Evolutionary conservation across 2,888 invertebrate genomes (phyloP), one percentile per base, ranked within the genome.

Genomic region (Nomada goodeniana): DNA sequence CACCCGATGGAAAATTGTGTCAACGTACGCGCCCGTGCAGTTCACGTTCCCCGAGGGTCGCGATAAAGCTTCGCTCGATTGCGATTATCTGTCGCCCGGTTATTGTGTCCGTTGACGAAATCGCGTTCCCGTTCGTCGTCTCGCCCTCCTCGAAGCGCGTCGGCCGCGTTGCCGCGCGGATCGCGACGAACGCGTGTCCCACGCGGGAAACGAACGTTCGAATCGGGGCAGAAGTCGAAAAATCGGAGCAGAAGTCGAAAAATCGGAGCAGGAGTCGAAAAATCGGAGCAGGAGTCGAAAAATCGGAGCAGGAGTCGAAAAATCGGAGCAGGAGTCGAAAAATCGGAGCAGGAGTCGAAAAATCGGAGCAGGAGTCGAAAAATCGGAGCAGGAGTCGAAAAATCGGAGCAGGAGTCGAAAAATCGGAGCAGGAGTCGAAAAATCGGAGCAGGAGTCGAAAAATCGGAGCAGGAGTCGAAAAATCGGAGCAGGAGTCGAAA

Each of bases 171-270:
- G 67, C 29, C 55, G 15, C 20, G 73, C 47, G 69, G 20, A 23
- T 57, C 55, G 50, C 20, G 78, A 57, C 69, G 75, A 70, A 71
- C 53, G 63, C 44, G 15, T 47, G 42, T 75, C 42, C 68, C 61
- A 29, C 61, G 61, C 52, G 63, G 13, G 23, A 57, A 36, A 76
- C n/a, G n/a, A 42, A 61, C 60, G 44, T 76, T 76, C 20, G 18
- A 68, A 78, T 68, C 55, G 20, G 15, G 26, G 23, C 23, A 23
- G 23, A 23, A 23, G 0, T 23, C n/a, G 55, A 69, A 60, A 36
- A 64, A 50, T 1, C 20, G 2, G 11, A 15, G 50, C 67, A 47
- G 23, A 36, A 10, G 55, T 18, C 7, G 47, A 57, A n/a, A n/a
- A 68, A 78, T 68, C 55, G 20, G 15, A 42, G 23, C 23, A 23